Evolutionary conservation across 2,113 vertebrate genomes (phyloP), one percentile per base, ranked within the genome.

Genomic region (Nerophis ophidion): DNA sequence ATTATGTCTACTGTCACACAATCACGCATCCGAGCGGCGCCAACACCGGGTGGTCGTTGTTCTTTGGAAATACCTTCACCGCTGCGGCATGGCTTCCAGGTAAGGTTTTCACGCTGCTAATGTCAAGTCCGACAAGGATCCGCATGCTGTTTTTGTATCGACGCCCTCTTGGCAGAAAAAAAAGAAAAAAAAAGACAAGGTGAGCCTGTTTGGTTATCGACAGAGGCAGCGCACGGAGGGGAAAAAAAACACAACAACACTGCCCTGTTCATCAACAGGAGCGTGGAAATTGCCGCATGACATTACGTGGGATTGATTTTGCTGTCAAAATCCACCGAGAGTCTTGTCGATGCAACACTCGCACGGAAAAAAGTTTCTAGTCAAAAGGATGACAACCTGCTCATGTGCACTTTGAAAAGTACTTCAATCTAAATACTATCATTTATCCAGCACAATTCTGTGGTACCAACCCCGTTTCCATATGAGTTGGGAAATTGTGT

Each of bases 1-100:
- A 88, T 89, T 86, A 86, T 72, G 63, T 70, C 47, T 52, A 54
- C 68, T 68, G 76, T 65, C 75, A 84, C 77, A 84, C 84, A 82
- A 84, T 72, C 72, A 83, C 79, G 59, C 79, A 76, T 70, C 60
- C 35, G 38, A 55, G 38, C 38, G 49, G 49, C 49, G 19, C 8
- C 49, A 12, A 19, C 19, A 19, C 13, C 15, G 46, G 46, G 12
- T 47, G 14, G 14, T n/a, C 4, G 47, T 26, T 63, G 71, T 49
- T 46, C 62, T 6, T 58, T 59, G 55, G 62, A 61, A 77, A 63
- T 71, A 70, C 44, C 33, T 61, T 40, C 65, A 60, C 35, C 26
- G 67, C 10, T 6, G 62, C 48, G 10, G 17, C 48, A 33, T 8
- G 7, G 48, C 42, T 68, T 70, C 71, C 58, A 16, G 40, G 17